Percentiles rank a stretch among this genome's conserved stretches.
phyloP scores from a whole-genome alignment of 1,140 invertebrate species.

The Neodiprion pinetum region DNA sequence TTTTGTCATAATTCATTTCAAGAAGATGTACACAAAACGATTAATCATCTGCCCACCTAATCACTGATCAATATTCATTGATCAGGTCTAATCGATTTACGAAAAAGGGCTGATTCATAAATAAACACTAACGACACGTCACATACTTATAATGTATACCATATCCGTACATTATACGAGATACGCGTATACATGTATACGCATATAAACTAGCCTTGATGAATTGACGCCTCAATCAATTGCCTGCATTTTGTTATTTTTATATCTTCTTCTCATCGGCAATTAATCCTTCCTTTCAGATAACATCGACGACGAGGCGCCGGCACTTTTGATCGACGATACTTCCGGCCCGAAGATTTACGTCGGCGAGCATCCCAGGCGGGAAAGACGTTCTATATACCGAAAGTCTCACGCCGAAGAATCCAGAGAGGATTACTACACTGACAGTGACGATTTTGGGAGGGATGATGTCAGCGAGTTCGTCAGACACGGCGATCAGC shows the following conservation, averaged over 20 bases:
- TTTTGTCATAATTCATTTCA: no score
- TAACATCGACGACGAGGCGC: slow-evolving; percentile 31
- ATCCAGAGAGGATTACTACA: slow-evolving; percentile 22
- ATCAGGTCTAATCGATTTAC: no score
- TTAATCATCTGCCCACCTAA: no score
- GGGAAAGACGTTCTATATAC: slow-evolving; percentile 36
- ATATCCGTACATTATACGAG: no score
- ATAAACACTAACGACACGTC: no score
- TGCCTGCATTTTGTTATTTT: slow-evolving; percentile 2
- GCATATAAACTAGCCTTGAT: no score
- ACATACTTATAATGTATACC: no score
- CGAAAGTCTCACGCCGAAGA: slow-evolving; percentile 28
- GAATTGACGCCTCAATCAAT: no score
- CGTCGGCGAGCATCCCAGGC: slow-evolving; percentile 29
- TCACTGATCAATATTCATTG: no score
- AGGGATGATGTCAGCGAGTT: slow-evolving; percentile 20
- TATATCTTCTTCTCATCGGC: not conserved
- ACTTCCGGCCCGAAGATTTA: slow-evolving; percentile 34
- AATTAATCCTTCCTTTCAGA: slow-evolving; percentile 30
- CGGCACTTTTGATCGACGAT: slow-evolving; percentile 33
- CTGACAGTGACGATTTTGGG: slow-evolving; percentile 2
- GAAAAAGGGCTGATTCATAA: no score
- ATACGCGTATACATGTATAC: no score
- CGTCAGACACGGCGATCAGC: slow-evolving; percentile 19
- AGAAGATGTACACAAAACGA: no score